phyloP scores from a whole-genome alignment of 2,888 invertebrate species.

The Leptura quadrifasciata region DNA sequence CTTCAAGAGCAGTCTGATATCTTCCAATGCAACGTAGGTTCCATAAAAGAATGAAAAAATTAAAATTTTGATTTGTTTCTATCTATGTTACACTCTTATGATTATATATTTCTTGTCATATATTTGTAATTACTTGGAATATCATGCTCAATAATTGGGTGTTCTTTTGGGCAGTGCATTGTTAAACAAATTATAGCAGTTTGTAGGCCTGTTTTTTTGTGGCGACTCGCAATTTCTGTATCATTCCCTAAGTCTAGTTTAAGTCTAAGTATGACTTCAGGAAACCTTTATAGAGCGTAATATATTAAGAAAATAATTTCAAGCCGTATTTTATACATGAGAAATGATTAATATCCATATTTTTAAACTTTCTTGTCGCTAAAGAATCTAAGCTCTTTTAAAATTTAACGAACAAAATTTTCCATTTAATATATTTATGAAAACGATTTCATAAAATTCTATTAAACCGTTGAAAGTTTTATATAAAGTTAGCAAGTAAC shows the following conservation, averaged over 20 bases:
- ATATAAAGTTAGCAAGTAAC: background rate
- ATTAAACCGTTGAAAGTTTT: background rate
- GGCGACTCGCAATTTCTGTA: background rate
- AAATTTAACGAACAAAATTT: background rate
- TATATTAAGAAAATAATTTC: background rate
- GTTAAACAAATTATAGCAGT: no score
- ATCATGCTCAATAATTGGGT: no score
- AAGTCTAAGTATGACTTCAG: background rate
- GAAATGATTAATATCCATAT: background rate
- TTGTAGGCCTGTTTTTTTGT: no score
- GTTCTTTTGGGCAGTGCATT: no score
- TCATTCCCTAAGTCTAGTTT: background rate
- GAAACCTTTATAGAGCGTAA: background rate
- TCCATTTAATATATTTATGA: conserved; percentile 3
- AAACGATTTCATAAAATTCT: background rate
- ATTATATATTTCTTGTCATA: no score
- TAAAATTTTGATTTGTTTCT: no score
- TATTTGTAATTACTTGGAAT: no score
- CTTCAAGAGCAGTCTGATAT: no score
- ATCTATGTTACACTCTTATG: no score
- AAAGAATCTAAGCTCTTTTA: background rate
- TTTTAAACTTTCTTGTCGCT: background rate
- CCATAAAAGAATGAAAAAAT: no score
- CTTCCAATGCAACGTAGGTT: no score
- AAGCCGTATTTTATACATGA: background rate